A percentile compares a stretch with the other conserved stretches of the same genome.
Evolutionary conservation across 2,888 invertebrate species (phyloP).

Genomic region (Cryptus armator): DNA sequence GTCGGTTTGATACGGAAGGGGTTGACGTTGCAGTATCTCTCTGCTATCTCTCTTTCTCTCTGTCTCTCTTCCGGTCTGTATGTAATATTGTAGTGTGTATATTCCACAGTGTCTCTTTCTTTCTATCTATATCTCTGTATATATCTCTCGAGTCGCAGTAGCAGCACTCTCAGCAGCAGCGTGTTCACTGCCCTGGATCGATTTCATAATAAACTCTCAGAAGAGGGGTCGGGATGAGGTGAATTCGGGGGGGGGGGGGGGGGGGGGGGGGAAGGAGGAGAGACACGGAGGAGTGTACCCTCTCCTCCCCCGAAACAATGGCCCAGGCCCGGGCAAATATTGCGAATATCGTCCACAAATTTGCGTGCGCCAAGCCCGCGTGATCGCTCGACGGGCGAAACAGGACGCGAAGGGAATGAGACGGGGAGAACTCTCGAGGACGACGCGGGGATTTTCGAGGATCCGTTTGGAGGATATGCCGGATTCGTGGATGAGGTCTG

Average conservation of each 20-base stretch:
- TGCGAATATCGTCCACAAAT: constrained; percentile 83
- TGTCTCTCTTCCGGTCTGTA: constrained; percentile 48
- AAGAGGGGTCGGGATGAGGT: not conserved
- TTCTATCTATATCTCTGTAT: constrained; percentile 59
- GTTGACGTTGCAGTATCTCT: constrained; percentile 82
- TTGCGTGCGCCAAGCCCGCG: constrained; percentile 77
- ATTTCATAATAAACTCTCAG: constrained; percentile 82
- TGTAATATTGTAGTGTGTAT: constrained; percentile 47
- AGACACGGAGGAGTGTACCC: constrained; percentile 49
- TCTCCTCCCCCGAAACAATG: constrained; percentile 77
- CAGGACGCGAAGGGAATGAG: constrained; percentile 40
- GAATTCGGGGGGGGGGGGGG: not conserved
- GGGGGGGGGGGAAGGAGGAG: constrained; percentile 16
- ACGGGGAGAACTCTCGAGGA: constrained; percentile 54
- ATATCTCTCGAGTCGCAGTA: constrained; percentile 61
- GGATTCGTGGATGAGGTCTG: constrained; percentile 45
- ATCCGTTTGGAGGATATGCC: constrained; percentile 54
- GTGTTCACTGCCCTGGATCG: constrained; percentile 78
- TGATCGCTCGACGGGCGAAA: constrained; percentile 20
- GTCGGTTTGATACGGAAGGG: constrained; percentile 79
- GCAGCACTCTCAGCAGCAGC: constrained; percentile 68
- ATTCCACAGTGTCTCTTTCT: constrained; percentile 56
- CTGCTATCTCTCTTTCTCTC: constrained; percentile 66
- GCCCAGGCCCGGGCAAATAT: constrained; percentile 80
- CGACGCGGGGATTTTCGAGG: constrained; percentile 64